phyloP scores from a whole-genome alignment of 2,797 vertebrate genomes.

The Oreortyx pictus region DNA sequence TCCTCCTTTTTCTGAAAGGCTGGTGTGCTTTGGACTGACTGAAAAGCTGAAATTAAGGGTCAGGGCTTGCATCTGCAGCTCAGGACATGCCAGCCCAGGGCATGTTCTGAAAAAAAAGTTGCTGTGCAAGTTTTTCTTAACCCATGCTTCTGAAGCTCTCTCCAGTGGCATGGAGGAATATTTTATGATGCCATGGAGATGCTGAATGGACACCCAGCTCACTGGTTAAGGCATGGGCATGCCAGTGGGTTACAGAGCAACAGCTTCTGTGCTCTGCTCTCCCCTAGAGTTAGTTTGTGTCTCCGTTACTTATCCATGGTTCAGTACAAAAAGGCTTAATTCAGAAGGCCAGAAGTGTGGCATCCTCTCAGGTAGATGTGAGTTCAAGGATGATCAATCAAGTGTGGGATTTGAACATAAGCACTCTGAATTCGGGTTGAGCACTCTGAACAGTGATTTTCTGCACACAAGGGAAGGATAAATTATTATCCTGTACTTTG shows the following conservation, averaged over 20 bases:
- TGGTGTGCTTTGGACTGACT: background rate
- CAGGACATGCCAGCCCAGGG: background rate
- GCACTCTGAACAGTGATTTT: background rate
- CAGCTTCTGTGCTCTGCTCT: background rate
- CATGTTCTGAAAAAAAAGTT: too few relatives aligned
- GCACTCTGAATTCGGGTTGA: background rate
- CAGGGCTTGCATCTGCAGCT: background rate
- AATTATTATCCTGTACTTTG: background rate
- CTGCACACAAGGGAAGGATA: background rate
- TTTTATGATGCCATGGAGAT: background rate
- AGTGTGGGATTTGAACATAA: background rate
- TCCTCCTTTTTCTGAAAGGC: background rate
- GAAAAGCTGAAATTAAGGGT: background rate
- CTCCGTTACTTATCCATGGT: background rate
- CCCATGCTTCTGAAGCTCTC: background rate
- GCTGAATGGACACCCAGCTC: background rate
- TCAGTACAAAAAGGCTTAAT: background rate
- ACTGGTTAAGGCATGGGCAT: background rate
- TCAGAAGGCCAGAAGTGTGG: background rate
- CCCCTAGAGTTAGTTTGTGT: accelerated
- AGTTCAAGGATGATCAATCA: background rate
- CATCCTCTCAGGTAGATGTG: background rate
- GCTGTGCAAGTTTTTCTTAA: background rate
- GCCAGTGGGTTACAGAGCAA: too few relatives aligned
- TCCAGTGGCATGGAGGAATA: background rate